Evolutionary conservation across 92 coral and sea anemone species (phyloP).

Genomic region (Zoanthus gigantus): DNA sequence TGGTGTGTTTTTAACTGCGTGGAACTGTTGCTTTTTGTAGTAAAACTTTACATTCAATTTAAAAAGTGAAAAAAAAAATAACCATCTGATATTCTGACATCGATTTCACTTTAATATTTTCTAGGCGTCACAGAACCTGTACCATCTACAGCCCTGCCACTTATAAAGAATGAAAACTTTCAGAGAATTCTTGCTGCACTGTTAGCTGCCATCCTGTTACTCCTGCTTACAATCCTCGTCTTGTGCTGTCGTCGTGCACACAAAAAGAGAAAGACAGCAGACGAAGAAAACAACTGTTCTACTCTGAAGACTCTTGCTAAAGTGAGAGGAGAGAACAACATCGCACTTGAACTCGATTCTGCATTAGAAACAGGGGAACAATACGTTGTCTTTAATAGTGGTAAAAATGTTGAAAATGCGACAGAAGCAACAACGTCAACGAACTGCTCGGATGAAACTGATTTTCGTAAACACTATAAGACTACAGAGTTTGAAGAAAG

Average conservation of each 20-base stretch:
- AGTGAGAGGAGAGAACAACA: slow-evolving; percentile 18
- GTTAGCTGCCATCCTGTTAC: slow-evolving; percentile 20
- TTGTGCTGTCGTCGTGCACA: slow-evolving; percentile 36
- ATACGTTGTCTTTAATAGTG: slow-evolving; percentile 1
- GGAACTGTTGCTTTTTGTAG: too few species aligned
- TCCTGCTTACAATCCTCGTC: slow-evolving; percentile 7
- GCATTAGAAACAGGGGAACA: background rate
- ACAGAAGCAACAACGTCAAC: background rate
- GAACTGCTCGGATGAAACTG: background rate
- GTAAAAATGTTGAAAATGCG: background rate
- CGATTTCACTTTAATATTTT: background rate
- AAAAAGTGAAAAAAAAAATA: background rate
- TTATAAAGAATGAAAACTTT: slow-evolving; percentile 24
- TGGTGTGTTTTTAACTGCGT: too few species aligned
- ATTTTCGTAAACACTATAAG: background rate
- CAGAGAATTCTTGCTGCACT: slow-evolving; percentile 6
- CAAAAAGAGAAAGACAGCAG: background rate
- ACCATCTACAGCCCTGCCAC: background rate
- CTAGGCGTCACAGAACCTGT: background rate
- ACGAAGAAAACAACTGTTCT: slow-evolving; percentile 31
- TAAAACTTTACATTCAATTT: background rate
- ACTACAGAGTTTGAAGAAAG: background rate
- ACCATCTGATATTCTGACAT: background rate
- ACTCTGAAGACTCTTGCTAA: slow-evolving; percentile 23
- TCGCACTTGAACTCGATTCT: slow-evolving; percentile 2